Evolutionary conservation across 2,113 vertebrate genomes (phyloP), one percentile per base, ranked within the genome.

Genomic region (Seriola quinqueradiata): DNA sequence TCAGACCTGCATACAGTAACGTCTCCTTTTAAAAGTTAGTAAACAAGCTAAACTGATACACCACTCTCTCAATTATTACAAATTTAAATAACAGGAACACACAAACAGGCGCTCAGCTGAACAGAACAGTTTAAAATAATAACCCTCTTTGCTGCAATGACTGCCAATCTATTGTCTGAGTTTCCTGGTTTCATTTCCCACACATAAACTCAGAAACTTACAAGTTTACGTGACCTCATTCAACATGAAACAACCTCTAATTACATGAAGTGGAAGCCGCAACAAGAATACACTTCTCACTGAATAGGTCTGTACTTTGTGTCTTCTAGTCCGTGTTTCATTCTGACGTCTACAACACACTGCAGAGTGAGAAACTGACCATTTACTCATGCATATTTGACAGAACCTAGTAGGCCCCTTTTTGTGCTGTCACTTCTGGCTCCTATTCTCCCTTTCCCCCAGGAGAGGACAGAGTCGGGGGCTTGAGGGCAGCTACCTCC

Each of bases 161-260:
- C 83, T 92, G 87, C 86, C 84, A 86, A 82, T 87, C 92, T 83
- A 95, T 94, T 94, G 93, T 94, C 76, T 93, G 7, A 86, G 81
- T 93, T 94, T 93, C 92, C 94, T 92, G 89, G 86, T 92, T 93
- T 90, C 91, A 92, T 94, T 94, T 93, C 86, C 91, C 90, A 93
- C 86, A 92, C 90, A 93, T 91, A 90, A 93, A 92, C 91, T 84
- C 81, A 87, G 76, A 92, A 93, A 92, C 92, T 48, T 92, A 87
- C 91, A 87, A 91, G 90, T 94, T 92, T 90, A 87, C 82, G 70
- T 91, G 91, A 92, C 89, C 91, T 90, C 86, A 87, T 83, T 84
- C 83, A 95, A 95, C 96, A 96, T 94, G 96, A 96, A 95, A 94
- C 95, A 95, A 96, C 96, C 94, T 96, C 96, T 96, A 96, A 97